Evolutionary conservation across 1,140 invertebrate genomes (phyloP).

Genomic region (Habropoda laboriosa): DNA sequence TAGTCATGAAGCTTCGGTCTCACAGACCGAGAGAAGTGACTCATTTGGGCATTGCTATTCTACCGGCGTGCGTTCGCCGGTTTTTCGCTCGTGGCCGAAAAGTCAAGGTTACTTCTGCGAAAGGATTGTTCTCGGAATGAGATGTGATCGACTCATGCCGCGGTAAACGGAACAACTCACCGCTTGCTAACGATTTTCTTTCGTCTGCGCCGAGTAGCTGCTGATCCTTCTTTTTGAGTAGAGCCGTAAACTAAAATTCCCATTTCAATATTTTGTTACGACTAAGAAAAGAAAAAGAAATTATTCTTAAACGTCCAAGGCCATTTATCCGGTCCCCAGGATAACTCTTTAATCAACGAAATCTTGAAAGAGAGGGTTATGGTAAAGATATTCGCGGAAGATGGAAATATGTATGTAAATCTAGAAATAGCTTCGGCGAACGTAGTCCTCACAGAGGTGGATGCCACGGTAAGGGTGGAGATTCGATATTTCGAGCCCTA

Average conservation of each 20-base stretch:
- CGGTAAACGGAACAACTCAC: neutral
- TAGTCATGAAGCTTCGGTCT: constrained; percentile 7
- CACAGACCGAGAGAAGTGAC: neutral
- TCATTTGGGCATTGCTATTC: constrained; percentile 32
- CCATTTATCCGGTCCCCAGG: too few relatives aligned
- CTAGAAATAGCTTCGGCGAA: constrained; percentile 47
- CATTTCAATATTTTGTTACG: too few relatives aligned
- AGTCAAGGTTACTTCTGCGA: constrained; percentile 27
- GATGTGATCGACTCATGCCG: neutral
- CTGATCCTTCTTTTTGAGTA: too few relatives aligned
- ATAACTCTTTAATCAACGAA: too few relatives aligned
- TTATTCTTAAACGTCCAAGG: too few relatives aligned
- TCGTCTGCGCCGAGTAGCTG: too few relatives aligned
- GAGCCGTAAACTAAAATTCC: too few relatives aligned
- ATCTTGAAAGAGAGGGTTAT: too few relatives aligned
- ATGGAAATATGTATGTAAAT: constrained; percentile 40
- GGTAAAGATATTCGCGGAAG: neutral
- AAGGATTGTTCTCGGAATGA: constrained; percentile 15
- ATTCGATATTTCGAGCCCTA: constrained; percentile 65
- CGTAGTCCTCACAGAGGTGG: constrained; percentile 11
- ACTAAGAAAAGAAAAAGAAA: too few relatives aligned
- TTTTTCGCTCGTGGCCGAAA: constrained; percentile 25
- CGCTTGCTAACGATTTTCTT: neutral
- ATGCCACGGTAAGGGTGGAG: constrained; percentile 36
- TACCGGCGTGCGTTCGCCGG: neutral